Percentiles rank a stretch among this genome's conserved stretches.
phyloP scores from a whole-genome alignment of 2,113 vertebrate species.

The Ceyx margarethae region DNA sequence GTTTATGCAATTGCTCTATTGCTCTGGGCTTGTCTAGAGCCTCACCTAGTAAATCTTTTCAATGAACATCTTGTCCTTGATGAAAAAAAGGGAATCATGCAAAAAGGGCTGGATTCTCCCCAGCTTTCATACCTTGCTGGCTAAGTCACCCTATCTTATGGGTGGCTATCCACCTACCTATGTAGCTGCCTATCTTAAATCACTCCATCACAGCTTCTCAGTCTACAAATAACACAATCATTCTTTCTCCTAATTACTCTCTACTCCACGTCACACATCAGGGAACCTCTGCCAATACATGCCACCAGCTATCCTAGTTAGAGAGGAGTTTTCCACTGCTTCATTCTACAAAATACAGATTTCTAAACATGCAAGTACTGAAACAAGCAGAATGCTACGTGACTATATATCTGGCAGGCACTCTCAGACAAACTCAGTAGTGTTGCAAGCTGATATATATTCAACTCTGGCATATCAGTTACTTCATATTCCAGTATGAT shows the following conservation, averaged over 20 bases:
- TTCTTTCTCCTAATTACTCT: background rate
- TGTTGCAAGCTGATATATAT: background rate
- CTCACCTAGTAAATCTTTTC: background rate
- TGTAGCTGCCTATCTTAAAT: background rate
- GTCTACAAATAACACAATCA: accelerated
- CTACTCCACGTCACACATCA: background rate
- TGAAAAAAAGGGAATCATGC: accelerated
- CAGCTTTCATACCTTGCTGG: background rate
- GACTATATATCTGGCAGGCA: background rate
- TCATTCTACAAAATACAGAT: background rate
- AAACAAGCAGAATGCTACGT: background rate
- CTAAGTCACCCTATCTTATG: background rate
- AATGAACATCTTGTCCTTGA: accelerated
- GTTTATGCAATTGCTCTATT: background rate
- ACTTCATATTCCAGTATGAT: background rate
- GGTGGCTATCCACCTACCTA: too few relatives aligned
- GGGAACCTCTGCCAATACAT: background rate
- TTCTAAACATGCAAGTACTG: background rate
- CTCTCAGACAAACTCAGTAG: background rate
- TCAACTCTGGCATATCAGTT: background rate
- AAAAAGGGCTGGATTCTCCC: background rate
- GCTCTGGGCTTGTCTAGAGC: background rate
- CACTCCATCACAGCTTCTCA: background rate
- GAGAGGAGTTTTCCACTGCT: background rate
- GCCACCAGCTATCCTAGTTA: background rate